Evolutionary conservation across 2,888 invertebrate species (phyloP).

Genomic region (Sialis lutaria): DNA sequence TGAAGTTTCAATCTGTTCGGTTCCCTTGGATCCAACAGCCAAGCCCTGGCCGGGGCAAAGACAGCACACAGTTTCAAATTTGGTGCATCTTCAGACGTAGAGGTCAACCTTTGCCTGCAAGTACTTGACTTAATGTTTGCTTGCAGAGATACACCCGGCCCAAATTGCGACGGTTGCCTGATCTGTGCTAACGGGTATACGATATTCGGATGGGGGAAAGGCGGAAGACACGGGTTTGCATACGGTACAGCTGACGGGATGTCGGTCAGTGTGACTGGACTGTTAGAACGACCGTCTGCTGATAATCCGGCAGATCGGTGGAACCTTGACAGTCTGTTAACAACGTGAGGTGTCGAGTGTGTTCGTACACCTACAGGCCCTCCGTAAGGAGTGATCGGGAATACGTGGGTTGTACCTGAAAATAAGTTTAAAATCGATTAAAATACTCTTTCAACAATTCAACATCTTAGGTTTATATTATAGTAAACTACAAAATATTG

Average conservation of each 20-base stretch:
- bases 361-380: constrained; percentile 83
- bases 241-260: constrained; percentile 40
- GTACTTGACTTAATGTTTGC: constrained; percentile 8
- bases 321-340: constrained; percentile 86
- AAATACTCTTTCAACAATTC: too few relatives aligned
- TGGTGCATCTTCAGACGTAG: constrained; percentile 52
- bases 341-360: constrained; percentile 85
- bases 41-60: constrained; percentile 60
- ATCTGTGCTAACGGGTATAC: constrained; percentile 73
- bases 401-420: constrained; percentile 81
- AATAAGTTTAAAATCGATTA: too few relatives aligned
- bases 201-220: constrained; percentile 72
- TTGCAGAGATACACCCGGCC: constrained; percentile 4
- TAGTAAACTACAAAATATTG: too few relatives aligned
- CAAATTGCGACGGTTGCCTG: constrained; percentile 39
- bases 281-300: constrained; percentile 50
- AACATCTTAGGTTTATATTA: too few relatives aligned
- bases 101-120: constrained; percentile 52
- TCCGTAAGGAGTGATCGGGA: constrained; percentile 92
- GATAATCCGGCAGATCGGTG: constrained; percentile 88
- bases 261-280: constrained; percentile 36
- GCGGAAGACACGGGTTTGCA: constrained; percentile 79
- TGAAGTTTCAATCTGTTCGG: constrained; percentile 18
- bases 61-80: constrained; percentile 59
- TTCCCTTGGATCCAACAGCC: constrained; percentile 30